Evolutionary conservation across 2,797 vertebrate species (phyloP), one percentile per base, ranked within the genome.

Genomic region (Acipenser ruthenus): DNA sequence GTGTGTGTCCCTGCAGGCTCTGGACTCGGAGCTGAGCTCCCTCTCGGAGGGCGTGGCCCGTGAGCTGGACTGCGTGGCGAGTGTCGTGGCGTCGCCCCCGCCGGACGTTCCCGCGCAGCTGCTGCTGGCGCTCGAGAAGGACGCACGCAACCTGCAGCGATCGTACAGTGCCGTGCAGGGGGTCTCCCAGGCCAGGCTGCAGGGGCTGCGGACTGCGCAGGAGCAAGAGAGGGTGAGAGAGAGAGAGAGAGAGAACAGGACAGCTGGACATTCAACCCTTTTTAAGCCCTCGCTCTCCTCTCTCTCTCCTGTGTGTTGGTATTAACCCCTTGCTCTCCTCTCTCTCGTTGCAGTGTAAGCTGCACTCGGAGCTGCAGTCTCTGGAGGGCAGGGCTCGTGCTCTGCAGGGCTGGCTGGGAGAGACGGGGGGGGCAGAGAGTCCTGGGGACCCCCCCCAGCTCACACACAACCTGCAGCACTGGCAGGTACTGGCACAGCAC

Each of bases 111-210:
- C 97, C 59, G 79, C 86, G 13, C 94, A 99, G 74, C 86, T 99
- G 12, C 76, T 96, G 65, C 83, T 87, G 68, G 94, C 94, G 60
- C 81, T 99, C 75, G 92, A 96, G 74, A 99, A 96, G 78, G 95
- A 99, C 61, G 83, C 84, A 70, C 92, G 90, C 77, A 94, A 93
- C 78, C 86, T 99, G 66, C 80, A 90, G 15, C 92, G 92, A 71
- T 93, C 91, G 10, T 90, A 94, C 67, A 82, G 84, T 72, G 90
- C 93, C 0, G 90, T 92, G 0, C 82, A 65, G 2, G 79, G 84
- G 0, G 75, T 84, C 23, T 91, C 93, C 63, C 78, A 82, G 49
- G 84, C 84, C 47, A 79, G 86, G 74, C 79, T 94, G 62, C 83
- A 85, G 52, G 85, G 83, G 63, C 87, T 99, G 37, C 83, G 65